These are phyloP conservation scores for Ellobium chinense DNA, from an alignment of 2,888 invertebrate genomes.

Conservation along the genomic window DNA sequence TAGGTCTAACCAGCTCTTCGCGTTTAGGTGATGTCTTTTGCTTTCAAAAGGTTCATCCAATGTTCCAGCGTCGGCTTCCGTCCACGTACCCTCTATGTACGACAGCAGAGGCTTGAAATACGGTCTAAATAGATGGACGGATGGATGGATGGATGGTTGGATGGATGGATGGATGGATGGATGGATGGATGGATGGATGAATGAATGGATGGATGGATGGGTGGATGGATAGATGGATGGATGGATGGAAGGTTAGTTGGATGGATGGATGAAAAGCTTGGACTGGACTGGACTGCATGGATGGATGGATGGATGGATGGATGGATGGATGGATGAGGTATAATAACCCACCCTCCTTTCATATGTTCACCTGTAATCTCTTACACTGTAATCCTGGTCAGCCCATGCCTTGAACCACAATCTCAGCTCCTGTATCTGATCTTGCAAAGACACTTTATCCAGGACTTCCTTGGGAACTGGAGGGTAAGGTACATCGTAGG, in stretches of 20 bases:
- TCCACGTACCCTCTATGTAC: slow-evolving; percentile 72
- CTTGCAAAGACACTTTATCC: slow-evolving; percentile 37
- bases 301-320: too few relatives aligned
- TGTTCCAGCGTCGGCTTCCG: slow-evolving; percentile 52
- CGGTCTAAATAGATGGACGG: too few relatives aligned
- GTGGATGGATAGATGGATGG: too few relatives aligned
- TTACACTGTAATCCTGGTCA: not conserved
- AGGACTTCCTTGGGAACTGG: slow-evolving; percentile 46
- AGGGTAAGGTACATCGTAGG: slow-evolving; percentile 48
- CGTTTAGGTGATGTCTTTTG: slow-evolving; percentile 53
- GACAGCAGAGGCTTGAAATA: slow-evolving; percentile 4
- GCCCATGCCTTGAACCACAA: slow-evolving; percentile 48
- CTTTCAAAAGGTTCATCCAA: slow-evolving; percentile 68
- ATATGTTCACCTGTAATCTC: slow-evolving; percentile 1
- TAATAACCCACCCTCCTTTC: too few relatives aligned
- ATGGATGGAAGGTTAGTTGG: too few relatives aligned
- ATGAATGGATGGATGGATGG: too few relatives aligned
- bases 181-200: too few relatives aligned
- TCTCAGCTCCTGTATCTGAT: slow-evolving; percentile 46
- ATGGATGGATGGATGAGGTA: too few relatives aligned
- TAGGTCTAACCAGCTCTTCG: not conserved
- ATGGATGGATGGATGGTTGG: too few relatives aligned
- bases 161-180: too few relatives aligned
- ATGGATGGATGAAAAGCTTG: too few relatives aligned
- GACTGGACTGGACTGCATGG: too few relatives aligned